Conservation (phyloP, 2,113 vertebrate species). For the Malaclemys terrapin region DNA sequence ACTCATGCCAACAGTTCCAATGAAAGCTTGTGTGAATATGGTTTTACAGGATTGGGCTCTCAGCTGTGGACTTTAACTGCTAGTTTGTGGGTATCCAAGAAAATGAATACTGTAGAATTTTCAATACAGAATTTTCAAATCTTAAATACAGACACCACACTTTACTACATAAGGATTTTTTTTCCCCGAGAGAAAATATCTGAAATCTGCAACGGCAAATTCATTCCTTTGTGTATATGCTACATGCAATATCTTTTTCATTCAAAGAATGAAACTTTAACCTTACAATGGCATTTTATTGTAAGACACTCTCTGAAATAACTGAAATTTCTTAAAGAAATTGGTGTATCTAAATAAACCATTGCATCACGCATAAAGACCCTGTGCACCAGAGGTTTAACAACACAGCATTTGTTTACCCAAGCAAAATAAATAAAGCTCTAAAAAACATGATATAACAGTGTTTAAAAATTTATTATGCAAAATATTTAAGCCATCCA, state of each 20-base stretch:
- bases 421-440: neutral
- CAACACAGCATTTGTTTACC: neutral
- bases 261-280: neutral
- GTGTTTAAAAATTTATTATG: constrained; percentile 8
- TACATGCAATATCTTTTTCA: neutral
- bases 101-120: neutral
- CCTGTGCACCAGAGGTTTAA: neutral
- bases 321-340: neutral
- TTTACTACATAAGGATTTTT: neutral
- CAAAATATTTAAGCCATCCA: neutral
- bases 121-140: neutral
- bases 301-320: neutral
- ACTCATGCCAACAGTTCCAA: neutral
- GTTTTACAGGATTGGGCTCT: neutral
- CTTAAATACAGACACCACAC: neutral
- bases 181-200: neutral
- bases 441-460: neutral
- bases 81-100: neutral
- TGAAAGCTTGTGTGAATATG: fast-evolving
- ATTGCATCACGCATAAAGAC: neutral
- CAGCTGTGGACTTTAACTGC: neutral
- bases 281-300: neutral
- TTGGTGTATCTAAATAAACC: neutral
- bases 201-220: neutral
- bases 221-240: neutral